Evolutionary conservation across 2,888 invertebrate genomes (phyloP).

Genomic region (Diadegma fenestrale): DNA sequence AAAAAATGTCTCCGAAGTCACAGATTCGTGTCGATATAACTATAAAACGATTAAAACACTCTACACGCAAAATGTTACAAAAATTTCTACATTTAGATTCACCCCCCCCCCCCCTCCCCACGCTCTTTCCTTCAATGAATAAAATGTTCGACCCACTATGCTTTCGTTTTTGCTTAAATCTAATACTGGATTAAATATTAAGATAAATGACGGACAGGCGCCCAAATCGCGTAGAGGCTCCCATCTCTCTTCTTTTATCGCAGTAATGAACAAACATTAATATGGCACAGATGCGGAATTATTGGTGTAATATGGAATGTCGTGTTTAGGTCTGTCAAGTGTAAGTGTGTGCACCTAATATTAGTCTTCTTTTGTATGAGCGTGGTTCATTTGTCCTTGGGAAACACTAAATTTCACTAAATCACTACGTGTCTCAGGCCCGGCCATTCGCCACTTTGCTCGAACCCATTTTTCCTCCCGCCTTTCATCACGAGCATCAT

Average conservation of each 20-base stretch:
- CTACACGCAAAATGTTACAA: slow-evolving; percentile 49
- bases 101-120: neutral
- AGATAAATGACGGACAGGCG: slow-evolving; percentile 37
- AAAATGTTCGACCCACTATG: slow-evolving; percentile 26
- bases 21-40: slow-evolving; percentile 16
- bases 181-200: slow-evolving; percentile 52
- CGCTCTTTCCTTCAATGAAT: neutral
- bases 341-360: slow-evolving; percentile 45
- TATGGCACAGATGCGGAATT: slow-evolving; percentile 69
- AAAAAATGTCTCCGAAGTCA: slow-evolving; percentile 6
- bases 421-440: slow-evolving; percentile 46
- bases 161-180: slow-evolving; percentile 27
- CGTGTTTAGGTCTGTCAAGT: slow-evolving; percentile 9
- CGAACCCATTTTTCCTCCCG: neutral
- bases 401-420: slow-evolving; percentile 61
- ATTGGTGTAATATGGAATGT: slow-evolving; percentile 62
- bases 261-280: slow-evolving; percentile 62
- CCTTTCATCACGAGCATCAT: slow-evolving; percentile 71
- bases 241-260: slow-evolving; percentile 29
- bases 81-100: slow-evolving; percentile 26
- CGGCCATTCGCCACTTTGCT: slow-evolving; percentile 2
- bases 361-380: slow-evolving; percentile 51
- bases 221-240: slow-evolving; percentile 11
- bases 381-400: slow-evolving; percentile 54
- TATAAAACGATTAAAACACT: slow-evolving; percentile 43